Percentiles rank a stretch among this genome's conserved stretches.
phyloP scores from a whole-genome alignment of 2,113 vertebrate genomes.

The Anser brachyrhynchus region DNA sequence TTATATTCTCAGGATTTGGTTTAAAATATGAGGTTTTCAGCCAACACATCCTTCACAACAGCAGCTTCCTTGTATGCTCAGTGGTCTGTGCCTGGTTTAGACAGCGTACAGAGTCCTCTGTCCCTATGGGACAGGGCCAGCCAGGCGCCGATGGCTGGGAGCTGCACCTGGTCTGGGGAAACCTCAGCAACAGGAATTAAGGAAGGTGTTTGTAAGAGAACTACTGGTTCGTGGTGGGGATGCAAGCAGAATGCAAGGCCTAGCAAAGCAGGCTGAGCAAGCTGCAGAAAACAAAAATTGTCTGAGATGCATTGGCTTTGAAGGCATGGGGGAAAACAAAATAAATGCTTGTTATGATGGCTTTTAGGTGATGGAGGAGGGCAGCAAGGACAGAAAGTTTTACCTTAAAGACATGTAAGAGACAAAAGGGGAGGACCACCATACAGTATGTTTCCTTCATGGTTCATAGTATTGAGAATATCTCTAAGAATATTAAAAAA shows the following conservation, averaged over 20 bases:
- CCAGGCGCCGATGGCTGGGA: not conserved
- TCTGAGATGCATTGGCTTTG: not conserved
- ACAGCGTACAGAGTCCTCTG: fast-evolving
- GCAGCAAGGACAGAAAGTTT: not conserved
- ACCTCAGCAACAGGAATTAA: not conserved
- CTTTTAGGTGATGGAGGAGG: not conserved
- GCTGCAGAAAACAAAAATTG: fast-evolving
- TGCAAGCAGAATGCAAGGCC: not conserved
- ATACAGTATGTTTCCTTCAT: fast-evolving
- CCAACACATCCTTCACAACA: not conserved
- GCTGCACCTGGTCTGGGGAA: not conserved
- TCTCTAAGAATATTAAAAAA: not conserved
- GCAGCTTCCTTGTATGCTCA: not conserved
- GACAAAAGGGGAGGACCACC: not conserved
- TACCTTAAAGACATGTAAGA: not conserved
- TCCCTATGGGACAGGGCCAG: not conserved
- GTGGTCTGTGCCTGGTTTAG: not conserved
- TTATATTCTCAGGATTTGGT: fast-evolving
- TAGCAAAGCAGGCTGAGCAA: fast-evolving
- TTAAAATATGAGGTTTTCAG: fast-evolving
- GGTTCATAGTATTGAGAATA: not conserved
- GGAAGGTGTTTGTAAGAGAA: not conserved
- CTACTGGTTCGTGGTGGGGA: fast-evolving
- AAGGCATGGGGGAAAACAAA: not conserved
- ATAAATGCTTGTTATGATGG: not conserved